Evolutionary conservation across 92 coral and sea anemone species (phyloP).

Genomic region (Paramuricea clavata): DNA sequence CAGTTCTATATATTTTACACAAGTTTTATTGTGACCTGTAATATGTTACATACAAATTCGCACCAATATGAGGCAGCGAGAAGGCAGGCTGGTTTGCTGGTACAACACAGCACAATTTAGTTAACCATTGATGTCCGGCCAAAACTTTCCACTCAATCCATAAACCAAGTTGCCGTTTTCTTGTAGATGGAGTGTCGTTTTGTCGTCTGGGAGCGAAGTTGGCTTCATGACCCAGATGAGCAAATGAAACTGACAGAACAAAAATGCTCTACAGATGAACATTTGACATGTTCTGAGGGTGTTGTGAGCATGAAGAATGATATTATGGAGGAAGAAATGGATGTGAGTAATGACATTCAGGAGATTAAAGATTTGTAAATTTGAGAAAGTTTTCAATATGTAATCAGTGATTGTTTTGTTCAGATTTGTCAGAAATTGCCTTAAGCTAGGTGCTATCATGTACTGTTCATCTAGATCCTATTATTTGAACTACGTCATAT

Average conservation of each 20-base stretch:
- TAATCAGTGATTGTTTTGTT: neutral
- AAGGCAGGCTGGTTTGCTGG: no score
- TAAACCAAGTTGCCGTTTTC: neutral
- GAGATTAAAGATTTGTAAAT: neutral
- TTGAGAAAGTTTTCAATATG: neutral
- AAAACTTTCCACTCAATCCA: no score
- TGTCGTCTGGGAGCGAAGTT: conserved; percentile 21
- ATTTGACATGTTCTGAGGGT: conserved; percentile 23
- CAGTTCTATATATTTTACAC: no score
- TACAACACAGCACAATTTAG: no score
- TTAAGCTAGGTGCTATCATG: no score
- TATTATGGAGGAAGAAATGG: neutral
- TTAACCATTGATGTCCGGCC: no score
- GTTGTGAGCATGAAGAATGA: neutral
- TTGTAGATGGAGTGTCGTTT: conserved; percentile 32
- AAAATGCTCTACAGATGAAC: neutral
- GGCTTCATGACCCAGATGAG: conserved; percentile 11
- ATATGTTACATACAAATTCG: no score
- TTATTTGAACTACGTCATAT: no score
- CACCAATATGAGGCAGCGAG: no score
- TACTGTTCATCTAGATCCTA: no score
- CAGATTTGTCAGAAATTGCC: conserved; percentile 47
- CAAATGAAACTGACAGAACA: neutral
- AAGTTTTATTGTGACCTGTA: no score
- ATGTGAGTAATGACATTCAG: neutral